Percentiles rank a stretch among this genome's conserved stretches.
phyloP scores from a whole-genome alignment of 2,113 vertebrate genomes.

The Lepus europaeus region DNA sequence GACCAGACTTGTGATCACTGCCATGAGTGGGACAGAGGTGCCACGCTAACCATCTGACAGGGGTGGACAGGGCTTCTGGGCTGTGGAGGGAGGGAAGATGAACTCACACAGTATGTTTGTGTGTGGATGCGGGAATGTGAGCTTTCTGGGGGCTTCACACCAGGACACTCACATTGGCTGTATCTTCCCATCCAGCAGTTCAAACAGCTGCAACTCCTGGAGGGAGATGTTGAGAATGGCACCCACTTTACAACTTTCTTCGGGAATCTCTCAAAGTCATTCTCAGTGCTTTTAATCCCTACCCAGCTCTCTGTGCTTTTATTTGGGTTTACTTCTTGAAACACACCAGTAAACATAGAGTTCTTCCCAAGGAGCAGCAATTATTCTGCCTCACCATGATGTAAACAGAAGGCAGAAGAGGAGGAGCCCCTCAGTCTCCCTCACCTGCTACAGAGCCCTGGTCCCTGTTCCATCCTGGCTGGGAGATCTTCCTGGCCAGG shows the following conservation, averaged over 20 bases:
- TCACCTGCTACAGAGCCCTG: not conserved
- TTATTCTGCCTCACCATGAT: conserved; percentile 72
- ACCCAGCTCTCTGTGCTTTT: conserved; percentile 45
- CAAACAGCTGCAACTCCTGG: conserved; percentile 77
- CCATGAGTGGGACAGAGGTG: not conserved
- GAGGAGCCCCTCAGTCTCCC: not conserved
- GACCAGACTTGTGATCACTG: not conserved
- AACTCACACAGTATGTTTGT: no score
- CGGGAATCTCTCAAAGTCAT: conserved; percentile 57
- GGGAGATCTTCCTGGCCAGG: no score
- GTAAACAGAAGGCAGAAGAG: conserved; percentile 59
- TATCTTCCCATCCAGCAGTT: conserved; percentile 76
- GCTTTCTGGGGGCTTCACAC: conserved; percentile 70
- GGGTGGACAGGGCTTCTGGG: not conserved
- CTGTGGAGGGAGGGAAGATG: not conserved
- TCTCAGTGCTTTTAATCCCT: not conserved
- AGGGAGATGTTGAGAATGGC: conserved; percentile 80
- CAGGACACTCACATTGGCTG: not conserved
- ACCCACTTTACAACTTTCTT: conserved; percentile 77
- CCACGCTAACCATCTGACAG: not conserved
- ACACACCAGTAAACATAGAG: conserved; percentile 63
- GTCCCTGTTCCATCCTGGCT: fast-evolving
- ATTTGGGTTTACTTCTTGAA: conserved; percentile 73
- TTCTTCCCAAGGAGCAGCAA: conserved; percentile 70
- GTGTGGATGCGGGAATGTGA: fast-evolving